Percentiles rank a stretch among this genome's conserved stretches.
These are phyloP conservation scores for Ennomos erosarius DNA, from an alignment of 2,888 invertebrate species.

Conservation along the genomic window DNA sequence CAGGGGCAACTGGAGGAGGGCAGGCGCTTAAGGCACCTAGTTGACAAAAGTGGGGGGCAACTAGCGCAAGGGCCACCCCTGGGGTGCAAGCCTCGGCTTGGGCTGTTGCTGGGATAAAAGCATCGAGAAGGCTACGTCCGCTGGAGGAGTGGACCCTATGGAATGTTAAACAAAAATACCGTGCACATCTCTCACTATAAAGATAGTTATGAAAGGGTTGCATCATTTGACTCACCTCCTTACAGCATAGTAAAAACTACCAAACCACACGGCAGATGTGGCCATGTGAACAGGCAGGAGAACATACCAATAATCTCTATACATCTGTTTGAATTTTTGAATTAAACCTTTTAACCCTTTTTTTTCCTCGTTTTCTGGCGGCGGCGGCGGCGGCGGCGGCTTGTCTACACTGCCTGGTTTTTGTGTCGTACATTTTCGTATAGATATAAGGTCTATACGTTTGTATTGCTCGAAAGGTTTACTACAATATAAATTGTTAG, in stretches of 20 bases:
- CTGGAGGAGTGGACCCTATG: too few relatives aligned
- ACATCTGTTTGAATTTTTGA: constrained; percentile 92
- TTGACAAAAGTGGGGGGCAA: too few relatives aligned
- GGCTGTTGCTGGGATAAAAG: too few relatives aligned
- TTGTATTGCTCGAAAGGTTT: constrained; percentile 44
- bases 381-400: constrained; percentile 43
- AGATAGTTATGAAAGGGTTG: constrained; percentile 1
- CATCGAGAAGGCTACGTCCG: too few relatives aligned
- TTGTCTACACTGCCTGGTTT: constrained; percentile 39
- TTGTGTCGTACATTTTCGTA: constrained; percentile 55
- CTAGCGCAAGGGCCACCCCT: too few relatives aligned
- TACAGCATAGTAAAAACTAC: constrained; percentile 93
- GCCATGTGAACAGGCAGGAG: constrained; percentile 96
- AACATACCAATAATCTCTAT: constrained; percentile 98
- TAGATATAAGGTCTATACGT: constrained; percentile 41
- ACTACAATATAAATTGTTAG: constrained; percentile 49
- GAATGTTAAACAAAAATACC: too few relatives aligned
- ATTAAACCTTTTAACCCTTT: constrained; percentile 87
- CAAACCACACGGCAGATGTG: constrained; percentile 96
- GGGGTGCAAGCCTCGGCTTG: too few relatives aligned
- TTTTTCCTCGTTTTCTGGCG: constrained; percentile 49
- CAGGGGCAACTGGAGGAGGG: too few relatives aligned
- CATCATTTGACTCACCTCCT: constrained; percentile 87
- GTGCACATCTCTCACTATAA: too few relatives aligned
- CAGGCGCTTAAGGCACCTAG: too few relatives aligned